Percentiles rank a stretch among this genome's conserved stretches.
phyloP scores from a whole-genome alignment of 2,797 vertebrate species.

The Aldrovandia affinis region DNA sequence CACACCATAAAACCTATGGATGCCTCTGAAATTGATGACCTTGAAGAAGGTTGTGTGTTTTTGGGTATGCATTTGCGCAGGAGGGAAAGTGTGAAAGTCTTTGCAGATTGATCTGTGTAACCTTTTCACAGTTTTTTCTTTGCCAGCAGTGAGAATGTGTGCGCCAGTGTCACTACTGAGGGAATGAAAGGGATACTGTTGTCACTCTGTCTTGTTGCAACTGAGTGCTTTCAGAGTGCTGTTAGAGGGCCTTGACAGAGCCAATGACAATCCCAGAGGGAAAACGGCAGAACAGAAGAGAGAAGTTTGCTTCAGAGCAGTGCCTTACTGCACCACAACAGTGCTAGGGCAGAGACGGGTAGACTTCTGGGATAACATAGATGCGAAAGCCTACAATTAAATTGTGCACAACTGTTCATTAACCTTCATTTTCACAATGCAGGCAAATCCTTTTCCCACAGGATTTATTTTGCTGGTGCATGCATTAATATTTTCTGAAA shows the following conservation, averaged over 20 bases:
- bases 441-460: too few relatives aligned
- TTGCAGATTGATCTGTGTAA: background rate
- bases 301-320: background rate
- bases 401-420: too few relatives aligned
- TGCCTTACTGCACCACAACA: background rate
- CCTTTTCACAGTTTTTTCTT: too few relatives aligned
- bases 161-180: background rate
- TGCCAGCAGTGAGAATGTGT: too few relatives aligned
- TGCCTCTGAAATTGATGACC: background rate
- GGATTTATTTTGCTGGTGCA: too few relatives aligned
- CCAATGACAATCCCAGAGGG: background rate
- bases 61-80: background rate
- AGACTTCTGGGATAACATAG: background rate
- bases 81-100: background rate
- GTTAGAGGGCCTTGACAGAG: background rate
- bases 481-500: too few relatives aligned
- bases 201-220: background rate
- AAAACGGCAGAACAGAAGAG: background rate
- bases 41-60: background rate
- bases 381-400: background rate
- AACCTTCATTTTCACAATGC: too few relatives aligned
- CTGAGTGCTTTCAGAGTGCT: background rate
- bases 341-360: background rate
- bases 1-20: background rate
- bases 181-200: background rate